These are phyloP conservation scores for Gastracanthus pulcherrimus DNA, from an alignment of 2,888 invertebrate species.

Conservation along the genomic window DNA sequence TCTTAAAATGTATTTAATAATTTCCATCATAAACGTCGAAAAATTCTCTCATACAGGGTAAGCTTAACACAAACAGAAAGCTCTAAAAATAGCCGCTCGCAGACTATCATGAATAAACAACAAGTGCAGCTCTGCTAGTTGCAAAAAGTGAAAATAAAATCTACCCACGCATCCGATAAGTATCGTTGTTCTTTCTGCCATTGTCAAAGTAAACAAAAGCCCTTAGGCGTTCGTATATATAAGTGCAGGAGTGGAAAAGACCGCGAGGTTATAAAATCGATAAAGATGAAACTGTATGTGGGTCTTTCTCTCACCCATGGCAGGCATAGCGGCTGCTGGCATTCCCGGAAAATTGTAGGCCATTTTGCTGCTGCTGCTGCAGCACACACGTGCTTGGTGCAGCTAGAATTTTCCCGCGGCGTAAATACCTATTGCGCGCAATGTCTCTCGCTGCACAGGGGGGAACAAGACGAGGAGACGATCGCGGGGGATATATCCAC, in stretches of 20 bases:
- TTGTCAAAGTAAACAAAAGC: not conserved
- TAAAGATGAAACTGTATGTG: not conserved
- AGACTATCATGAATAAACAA: no score
- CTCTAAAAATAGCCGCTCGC: no score
- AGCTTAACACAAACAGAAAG: no score
- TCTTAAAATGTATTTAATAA: no score
- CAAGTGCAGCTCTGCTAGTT: no score
- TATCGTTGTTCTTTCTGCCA: not conserved
- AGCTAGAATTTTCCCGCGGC: constrained; percentile 29
- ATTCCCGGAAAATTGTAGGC: constrained; percentile 76
- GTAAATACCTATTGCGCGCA: not conserved
- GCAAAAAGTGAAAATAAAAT: not conserved
- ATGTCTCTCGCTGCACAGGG: not conserved
- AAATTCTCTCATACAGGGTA: no score
- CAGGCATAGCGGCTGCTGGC: constrained; percentile 72
- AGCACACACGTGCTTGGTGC: no score
- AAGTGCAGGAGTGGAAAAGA: not conserved
- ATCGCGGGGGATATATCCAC: not conserved
- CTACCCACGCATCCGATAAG: not conserved
- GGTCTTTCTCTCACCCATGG: constrained; percentile 70
- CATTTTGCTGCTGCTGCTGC: constrained; percentile 67
- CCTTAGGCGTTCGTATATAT: no score
- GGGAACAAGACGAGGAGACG: not conserved
- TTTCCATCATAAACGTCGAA: no score
- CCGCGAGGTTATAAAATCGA: constrained; percentile 20